These are phyloP conservation scores for Copsychus sechellarum DNA, from an alignment of 2,113 vertebrate genomes.

Conservation along the genomic window DNA sequence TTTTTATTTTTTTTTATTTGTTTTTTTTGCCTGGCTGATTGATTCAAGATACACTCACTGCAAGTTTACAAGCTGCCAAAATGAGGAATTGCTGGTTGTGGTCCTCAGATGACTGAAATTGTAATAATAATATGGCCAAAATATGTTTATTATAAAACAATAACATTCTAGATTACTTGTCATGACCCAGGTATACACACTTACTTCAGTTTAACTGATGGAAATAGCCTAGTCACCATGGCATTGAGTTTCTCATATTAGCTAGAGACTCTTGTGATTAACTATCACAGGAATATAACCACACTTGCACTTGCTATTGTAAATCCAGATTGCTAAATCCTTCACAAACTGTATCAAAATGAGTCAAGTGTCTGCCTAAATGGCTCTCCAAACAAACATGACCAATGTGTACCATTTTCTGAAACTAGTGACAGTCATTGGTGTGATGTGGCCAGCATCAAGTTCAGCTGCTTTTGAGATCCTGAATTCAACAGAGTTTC, in stretches of 20 bases:
- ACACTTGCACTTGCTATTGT: not conserved
- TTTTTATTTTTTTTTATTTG: too few relatives aligned
- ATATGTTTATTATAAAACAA: not conserved
- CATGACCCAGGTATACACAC: not conserved
- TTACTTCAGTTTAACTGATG: not conserved
- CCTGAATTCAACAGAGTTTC: not conserved
- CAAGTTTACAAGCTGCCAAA: accelerated
- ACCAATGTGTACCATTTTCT: not conserved
- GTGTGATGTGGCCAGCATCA: not conserved
- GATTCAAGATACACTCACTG: not conserved
- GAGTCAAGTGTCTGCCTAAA: not conserved
- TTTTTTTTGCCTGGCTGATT: not conserved
- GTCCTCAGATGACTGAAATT: not conserved
- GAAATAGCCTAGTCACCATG: not conserved
- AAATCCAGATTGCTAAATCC: not conserved
- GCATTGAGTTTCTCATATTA: not conserved
- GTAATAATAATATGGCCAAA: not conserved
- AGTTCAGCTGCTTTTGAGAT: not conserved
- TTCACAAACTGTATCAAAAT: not conserved
- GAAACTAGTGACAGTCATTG: not conserved
- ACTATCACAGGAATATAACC: not conserved
- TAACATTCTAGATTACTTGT: not conserved
- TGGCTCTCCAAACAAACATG: not conserved
- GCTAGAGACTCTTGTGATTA: not conserved
- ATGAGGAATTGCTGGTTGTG: not conserved